Evolutionary conservation across 2,797 vertebrate species (phyloP).

Genomic region (Sciurus carolinensis): DNA sequence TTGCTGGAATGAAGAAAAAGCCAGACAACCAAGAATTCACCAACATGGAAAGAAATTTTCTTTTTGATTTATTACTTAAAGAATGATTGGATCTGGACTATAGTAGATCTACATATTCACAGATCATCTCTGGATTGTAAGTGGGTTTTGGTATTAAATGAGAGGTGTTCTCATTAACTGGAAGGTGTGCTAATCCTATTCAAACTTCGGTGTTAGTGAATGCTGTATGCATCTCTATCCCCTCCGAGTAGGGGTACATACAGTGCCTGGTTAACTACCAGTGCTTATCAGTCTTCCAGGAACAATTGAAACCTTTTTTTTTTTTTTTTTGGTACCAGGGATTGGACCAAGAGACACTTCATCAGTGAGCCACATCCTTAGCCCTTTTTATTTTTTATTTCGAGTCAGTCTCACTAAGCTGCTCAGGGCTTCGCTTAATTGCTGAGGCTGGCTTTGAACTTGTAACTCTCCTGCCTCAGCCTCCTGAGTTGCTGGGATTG

Average conservation of each 20-base stretch:
- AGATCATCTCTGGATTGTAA: neutral
- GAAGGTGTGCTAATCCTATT: neutral
- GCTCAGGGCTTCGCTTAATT: too few species aligned
- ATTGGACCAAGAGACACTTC: too few species aligned
- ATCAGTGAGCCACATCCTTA: too few species aligned
- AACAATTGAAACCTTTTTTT: neutral
- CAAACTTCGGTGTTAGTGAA: neutral
- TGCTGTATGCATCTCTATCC: neutral
- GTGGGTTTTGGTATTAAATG: neutral
- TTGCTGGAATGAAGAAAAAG: neutral
- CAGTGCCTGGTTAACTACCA: neutral
- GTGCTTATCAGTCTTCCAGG: neutral
- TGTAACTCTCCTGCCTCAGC: too few species aligned
- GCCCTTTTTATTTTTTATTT: too few species aligned
- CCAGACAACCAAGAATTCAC: slow-evolving; percentile 39
- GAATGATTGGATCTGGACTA: neutral
- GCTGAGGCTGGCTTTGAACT: too few species aligned
- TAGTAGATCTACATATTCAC: neutral
- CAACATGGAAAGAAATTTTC: neutral
- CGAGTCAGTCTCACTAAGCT: too few species aligned
- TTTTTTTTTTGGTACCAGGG: too few species aligned
- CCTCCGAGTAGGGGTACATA: neutral
- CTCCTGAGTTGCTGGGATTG: too few species aligned
- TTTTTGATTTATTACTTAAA: slow-evolving; percentile 34
- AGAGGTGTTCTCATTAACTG: neutral